Evolutionary conservation across 2,888 invertebrate species (phyloP).

Genomic region (Adineta ricciae): DNA sequence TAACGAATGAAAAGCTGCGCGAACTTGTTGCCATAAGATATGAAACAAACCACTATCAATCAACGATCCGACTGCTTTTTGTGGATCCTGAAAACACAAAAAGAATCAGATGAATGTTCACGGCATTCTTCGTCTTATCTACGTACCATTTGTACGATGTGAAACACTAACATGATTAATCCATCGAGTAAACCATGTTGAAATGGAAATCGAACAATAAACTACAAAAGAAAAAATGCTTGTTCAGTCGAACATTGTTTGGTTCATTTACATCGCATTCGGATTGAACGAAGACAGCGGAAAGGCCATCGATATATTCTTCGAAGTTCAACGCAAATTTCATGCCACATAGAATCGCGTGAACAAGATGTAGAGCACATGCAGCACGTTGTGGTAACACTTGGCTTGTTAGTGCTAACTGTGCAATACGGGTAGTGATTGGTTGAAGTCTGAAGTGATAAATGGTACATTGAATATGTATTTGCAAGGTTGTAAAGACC

Average conservation of each 20-base stretch:
- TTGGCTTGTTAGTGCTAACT: background rate
- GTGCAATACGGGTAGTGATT: background rate
- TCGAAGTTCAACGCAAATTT: background rate
- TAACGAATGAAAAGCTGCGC: slow-evolving; percentile 22
- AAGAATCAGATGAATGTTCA: background rate
- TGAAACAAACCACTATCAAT: slow-evolving; percentile 22
- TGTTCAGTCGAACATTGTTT: background rate
- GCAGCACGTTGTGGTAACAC: background rate
- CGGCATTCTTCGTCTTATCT: too few relatives aligned
- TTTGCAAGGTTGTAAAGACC: background rate
- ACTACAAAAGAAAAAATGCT: slow-evolving; percentile 9
- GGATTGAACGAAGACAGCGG: background rate
- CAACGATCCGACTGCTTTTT: slow-evolving; percentile 27
- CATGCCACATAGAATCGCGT: background rate
- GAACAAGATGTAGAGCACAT: slow-evolving; percentile 13
- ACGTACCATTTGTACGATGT: background rate
- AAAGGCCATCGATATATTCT: background rate
- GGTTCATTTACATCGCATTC: slow-evolving; percentile 11
- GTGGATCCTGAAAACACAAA: slow-evolving; percentile 11
- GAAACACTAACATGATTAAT: slow-evolving; percentile 25
- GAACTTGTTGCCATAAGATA: slow-evolving; percentile 26
- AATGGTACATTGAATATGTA: background rate
- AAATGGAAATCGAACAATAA: slow-evolving; percentile 32
- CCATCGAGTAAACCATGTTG: slow-evolving; percentile 29
- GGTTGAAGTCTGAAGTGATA: background rate